A percentile compares a stretch with the other conserved stretches of the same genome.
phyloP scores from a whole-genome alignment of 2,888 invertebrate species.

The Hecatera dysodea region DNA sequence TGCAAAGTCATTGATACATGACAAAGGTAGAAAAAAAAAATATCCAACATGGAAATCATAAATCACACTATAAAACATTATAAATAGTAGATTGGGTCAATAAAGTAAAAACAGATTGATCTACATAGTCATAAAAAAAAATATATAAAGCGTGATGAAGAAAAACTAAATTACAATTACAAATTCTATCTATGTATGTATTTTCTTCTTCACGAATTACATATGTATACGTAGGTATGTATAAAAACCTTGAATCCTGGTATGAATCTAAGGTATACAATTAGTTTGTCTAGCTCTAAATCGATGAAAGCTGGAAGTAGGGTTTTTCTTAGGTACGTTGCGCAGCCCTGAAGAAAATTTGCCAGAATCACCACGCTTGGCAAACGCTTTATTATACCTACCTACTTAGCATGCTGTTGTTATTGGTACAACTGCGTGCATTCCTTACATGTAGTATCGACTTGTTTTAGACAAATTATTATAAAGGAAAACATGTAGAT shows the following conservation, averaged over 20 bases:
- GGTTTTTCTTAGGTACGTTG: neutral
- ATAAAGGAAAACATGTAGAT: neutral
- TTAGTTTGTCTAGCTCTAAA: neutral
- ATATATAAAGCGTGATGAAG: no score
- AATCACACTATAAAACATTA: no score
- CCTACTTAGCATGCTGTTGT: slow-evolving; percentile 32
- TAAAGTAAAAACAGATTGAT: no score
- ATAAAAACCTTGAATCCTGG: neutral
- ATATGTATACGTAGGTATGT: no score
- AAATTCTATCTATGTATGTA: no score
- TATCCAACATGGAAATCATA: no score
- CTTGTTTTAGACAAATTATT: slow-evolving; percentile 1
- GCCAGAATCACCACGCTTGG: slow-evolving; percentile 22
- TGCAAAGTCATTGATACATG: no score
- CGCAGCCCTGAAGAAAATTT: neutral
- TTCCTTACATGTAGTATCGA: slow-evolving; percentile 13
- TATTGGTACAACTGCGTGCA: slow-evolving; percentile 38
- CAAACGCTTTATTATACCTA: slow-evolving; percentile 8
- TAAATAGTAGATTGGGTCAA: no score
- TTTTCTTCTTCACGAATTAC: no score
- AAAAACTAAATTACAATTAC: no score
- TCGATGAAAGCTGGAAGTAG: neutral
- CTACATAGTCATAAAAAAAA: no score
- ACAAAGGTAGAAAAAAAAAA: no score
- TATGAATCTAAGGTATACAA: neutral